Evolutionary conservation across 92 coral and sea anemone genomes (phyloP).

Genomic region (Epizoanthus scotinus): DNA sequence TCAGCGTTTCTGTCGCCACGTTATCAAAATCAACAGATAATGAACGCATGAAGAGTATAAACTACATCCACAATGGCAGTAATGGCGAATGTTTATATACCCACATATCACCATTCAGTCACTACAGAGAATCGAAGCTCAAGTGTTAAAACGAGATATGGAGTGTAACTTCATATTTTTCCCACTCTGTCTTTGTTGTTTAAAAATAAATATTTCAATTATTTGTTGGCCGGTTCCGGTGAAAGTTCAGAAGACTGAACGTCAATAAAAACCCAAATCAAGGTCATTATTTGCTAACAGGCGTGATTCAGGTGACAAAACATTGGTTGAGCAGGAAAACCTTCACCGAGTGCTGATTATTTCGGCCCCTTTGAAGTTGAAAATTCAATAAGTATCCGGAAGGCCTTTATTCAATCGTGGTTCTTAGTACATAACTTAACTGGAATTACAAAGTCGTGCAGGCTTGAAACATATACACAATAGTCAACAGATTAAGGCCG

Average conservation of each 20-base stretch:
- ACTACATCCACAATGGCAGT: too few relatives aligned
- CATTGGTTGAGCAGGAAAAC: constrained; percentile 5
- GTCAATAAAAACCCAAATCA: constrained; percentile 5
- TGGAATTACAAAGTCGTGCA: constrained; percentile 14
- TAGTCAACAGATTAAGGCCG: constrained; percentile 6
- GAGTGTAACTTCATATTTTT: too few relatives aligned
- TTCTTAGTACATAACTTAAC: constrained; percentile 18
- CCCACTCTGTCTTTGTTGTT: too few relatives aligned
- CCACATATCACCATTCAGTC: too few relatives aligned
- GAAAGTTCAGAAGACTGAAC: not conserved
- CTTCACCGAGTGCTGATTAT: constrained; percentile 6
- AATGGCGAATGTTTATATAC: too few relatives aligned
- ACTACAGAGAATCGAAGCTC: too few relatives aligned
- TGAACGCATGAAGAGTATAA: too few relatives aligned
- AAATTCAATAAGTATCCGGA: constrained; percentile 42
- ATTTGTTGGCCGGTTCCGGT: constrained; percentile 15
- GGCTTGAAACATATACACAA: not conserved
- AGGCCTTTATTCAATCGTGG: constrained; percentile 18
- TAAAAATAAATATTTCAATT: too few relatives aligned
- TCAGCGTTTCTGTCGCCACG: too few relatives aligned
- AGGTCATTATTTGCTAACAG: constrained; percentile 20
- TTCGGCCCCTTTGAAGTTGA: constrained; percentile 41
- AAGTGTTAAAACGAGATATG: too few relatives aligned
- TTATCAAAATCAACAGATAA: too few relatives aligned
- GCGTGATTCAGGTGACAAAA: constrained; percentile 15